Evolutionary conservation across 2,113 vertebrate genomes (phyloP).

Genomic region (Cepphus grylle): DNA sequence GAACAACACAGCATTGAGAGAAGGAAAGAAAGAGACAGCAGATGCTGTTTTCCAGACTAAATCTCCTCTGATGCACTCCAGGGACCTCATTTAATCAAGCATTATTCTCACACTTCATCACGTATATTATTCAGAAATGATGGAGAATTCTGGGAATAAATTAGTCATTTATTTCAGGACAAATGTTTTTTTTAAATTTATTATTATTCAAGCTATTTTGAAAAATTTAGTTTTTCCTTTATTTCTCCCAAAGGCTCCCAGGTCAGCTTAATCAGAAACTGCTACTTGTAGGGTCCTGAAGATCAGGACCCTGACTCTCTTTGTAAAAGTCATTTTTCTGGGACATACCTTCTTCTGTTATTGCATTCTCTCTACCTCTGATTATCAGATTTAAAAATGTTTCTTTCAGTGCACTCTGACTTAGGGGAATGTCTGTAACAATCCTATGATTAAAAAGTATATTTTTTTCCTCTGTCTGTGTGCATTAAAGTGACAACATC

Average conservation of each 20-base stretch:
- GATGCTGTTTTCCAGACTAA: conserved; percentile 66
- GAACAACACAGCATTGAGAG: conserved; percentile 31
- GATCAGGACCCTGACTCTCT: not conserved
- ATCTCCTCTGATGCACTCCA: conserved; percentile 57
- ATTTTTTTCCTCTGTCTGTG: not conserved
- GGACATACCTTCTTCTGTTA: not conserved
- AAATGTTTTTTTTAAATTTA: conserved; percentile 55
- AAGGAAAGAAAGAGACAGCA: conserved; percentile 50
- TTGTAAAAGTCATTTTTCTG: not conserved
- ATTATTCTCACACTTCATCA: conserved; percentile 70
- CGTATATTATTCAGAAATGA: conserved; percentile 65
- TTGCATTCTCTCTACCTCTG: not conserved
- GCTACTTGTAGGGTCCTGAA: not conserved
- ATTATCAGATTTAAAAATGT: not conserved
- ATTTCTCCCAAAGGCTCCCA: not conserved
- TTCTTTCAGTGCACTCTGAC: not conserved
- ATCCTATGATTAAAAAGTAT: not conserved
- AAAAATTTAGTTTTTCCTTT: conserved; percentile 10
- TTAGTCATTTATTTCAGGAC: conserved; percentile 53
- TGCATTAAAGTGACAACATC: not conserved
- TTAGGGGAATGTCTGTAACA: not conserved
- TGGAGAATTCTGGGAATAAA: conserved; percentile 64
- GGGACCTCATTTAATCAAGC: conserved; percentile 70
- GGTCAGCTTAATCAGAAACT: conserved; percentile 13
- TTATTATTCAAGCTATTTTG: conserved; percentile 41